Evolutionary conservation across 2,113 vertebrate species (phyloP), one percentile per base, ranked within the genome.

Genomic region (Vidua macroura): DNA sequence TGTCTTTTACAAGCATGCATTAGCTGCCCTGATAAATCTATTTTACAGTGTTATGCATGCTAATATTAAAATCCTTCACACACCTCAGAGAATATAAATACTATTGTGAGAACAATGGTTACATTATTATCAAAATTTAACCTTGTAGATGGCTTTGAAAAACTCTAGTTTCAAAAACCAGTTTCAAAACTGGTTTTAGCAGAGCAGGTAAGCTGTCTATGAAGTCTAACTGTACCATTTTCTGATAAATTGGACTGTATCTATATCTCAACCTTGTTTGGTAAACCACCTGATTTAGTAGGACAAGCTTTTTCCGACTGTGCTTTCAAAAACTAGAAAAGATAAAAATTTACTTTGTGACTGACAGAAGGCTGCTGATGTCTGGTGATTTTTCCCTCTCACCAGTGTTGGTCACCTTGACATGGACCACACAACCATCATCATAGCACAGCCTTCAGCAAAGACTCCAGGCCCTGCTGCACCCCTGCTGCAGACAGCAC

Each of bases 401-500:
- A 33, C 3, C 7, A 4, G 22, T 28, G 11, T 12, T 0, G 0
- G 28, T 11, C 21, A 55, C 23, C 12, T 58, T 1, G 1, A 17
- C 15, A 7, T 6, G 11, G 30, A 62, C 31, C 2, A 8, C n/a
- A 39, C n/a, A 22, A 22, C 16, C 53, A 78, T 4, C 6, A 16
- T 20, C 24, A 46, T 1, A 39, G 11, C 1, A 3, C 15, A 72
- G 39, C 8, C 64, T 35, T 60, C 28, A 31, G 11, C 52, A 59
- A 67, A 72, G 43, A 9, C 14, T 27, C 31, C 39, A 15, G 37
- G 10, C 5, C 15, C 17, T 69, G 24, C 18, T 53, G 33, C 11
- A 18, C 9, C 33, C 15, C 22, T n/a, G 21, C n/a, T 67, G 72
- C 48, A 56, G 6, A 27, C 22, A 69, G 41, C 4, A 2, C 10